phyloP scores from a whole-genome alignment of 2,888 invertebrate genomes.

The Dryadula phaetusa region DNA sequence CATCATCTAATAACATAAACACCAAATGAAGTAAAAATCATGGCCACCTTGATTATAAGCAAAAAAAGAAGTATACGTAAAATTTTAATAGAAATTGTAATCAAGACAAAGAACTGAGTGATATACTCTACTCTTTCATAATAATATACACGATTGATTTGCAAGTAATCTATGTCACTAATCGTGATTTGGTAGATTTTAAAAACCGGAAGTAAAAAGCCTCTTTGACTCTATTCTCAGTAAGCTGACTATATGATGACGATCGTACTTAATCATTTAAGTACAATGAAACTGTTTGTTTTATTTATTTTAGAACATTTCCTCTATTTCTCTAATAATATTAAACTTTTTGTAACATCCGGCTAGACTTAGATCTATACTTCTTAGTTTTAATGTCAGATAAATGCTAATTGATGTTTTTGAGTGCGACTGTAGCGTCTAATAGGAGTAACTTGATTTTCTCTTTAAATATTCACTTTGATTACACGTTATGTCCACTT shows the following conservation, averaged over 20 bases:
- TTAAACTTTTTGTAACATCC: neutral
- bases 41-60: no score
- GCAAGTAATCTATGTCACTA: no score
- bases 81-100: no score
- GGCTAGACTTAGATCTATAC: neutral
- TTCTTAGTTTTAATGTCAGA: neutral
- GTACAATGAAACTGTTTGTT: constrained; percentile 19
- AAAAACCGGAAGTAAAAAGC: neutral
- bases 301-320: constrained; percentile 5
- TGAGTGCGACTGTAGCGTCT: neutral
- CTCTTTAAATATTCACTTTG: constrained; percentile 1
- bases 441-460: constrained; percentile 7
- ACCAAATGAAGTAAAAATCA: no score
- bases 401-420: constrained; percentile 3
- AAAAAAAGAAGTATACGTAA: no score
- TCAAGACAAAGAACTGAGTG: no score
- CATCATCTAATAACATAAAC: no score
- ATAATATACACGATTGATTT: no score
- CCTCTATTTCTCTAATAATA: neutral
- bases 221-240: neutral
- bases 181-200: no score
- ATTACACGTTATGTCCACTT: constrained; percentile 7
- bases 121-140: no score
- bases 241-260: neutral
- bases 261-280: constrained; percentile 31